Percentiles rank a stretch among this genome's conserved stretches.
These are phyloP conservation scores for Empidonax alnorum DNA, from an alignment of 2,113 vertebrate species.

Conservation along the genomic window DNA sequence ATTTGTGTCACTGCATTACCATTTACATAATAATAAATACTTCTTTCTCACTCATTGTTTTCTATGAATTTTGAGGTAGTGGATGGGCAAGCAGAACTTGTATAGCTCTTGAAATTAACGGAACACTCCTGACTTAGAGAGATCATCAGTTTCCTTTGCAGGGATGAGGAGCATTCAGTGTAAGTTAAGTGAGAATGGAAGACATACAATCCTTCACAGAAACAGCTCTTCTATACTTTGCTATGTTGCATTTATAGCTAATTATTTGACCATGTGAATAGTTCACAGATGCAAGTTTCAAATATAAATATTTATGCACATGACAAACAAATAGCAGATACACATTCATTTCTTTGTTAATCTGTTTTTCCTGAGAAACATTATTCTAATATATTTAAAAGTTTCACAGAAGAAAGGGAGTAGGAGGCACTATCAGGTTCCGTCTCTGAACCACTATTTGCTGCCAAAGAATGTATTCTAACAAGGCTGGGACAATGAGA, in stretches of 20 bases:
- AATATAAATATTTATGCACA: not conserved
- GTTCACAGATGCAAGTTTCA: not conserved
- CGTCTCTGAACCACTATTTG: not conserved
- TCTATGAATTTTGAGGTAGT: not conserved
- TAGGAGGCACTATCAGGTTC: not conserved
- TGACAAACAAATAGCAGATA: not conserved
- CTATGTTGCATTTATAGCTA: not conserved
- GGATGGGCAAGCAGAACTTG: not conserved
- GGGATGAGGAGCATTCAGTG: not conserved
- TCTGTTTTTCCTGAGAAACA: not conserved
- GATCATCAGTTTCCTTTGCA: not conserved
- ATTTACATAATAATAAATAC: not conserved
- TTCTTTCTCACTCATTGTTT: not conserved
- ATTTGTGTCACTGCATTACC: not conserved
- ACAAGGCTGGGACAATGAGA: fast-evolving
- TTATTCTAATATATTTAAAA: not conserved
- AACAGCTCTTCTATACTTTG: not conserved
- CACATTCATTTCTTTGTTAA: not conserved
- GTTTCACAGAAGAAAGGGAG: not conserved
- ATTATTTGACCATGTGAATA: not conserved
- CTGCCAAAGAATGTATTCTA: not conserved
- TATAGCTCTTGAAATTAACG: not conserved
- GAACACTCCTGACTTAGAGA: not conserved
- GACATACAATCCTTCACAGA: not conserved
- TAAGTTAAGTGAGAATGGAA: not conserved